phyloP scores from a whole-genome alignment of 2,113 vertebrate species.

The Sitta europaea region DNA sequence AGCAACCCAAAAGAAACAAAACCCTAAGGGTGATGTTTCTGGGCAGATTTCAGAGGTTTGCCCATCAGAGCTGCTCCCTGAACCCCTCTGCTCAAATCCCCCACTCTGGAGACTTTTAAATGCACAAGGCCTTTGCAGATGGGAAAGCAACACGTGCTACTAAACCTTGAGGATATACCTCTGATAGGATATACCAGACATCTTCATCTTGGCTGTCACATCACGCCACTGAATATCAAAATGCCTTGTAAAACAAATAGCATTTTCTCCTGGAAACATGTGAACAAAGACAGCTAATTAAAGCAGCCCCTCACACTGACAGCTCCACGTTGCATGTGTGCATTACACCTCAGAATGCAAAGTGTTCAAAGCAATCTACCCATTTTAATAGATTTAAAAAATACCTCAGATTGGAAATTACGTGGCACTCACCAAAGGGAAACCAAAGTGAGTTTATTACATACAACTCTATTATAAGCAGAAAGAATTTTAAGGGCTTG shows the following conservation, averaged over 20 bases:
- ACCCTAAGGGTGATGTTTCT: accelerated
- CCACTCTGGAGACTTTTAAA: not conserved
- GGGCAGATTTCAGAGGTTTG: not conserved
- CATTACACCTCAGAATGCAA: not conserved
- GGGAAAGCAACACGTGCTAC: not conserved
- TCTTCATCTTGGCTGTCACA: not conserved
- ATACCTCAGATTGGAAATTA: not conserved
- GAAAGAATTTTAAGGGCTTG: not conserved
- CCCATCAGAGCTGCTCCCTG: not conserved
- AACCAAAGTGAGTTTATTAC: not conserved
- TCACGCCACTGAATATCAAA: not conserved
- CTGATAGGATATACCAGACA: not conserved
- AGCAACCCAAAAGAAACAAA: not conserved
- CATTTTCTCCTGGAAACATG: not conserved
- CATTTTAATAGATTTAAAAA: not conserved
- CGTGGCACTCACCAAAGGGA: not conserved
- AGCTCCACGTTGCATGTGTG: not conserved
- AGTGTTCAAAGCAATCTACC: not conserved
- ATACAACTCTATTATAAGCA: not conserved
- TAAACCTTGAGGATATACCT: not conserved
- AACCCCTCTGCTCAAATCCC: not conserved
- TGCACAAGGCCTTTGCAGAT: not conserved
- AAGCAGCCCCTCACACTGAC: not conserved
- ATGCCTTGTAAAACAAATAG: not conserved
- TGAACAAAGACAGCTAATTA: not conserved